Evolutionary conservation across 2,888 invertebrate species (phyloP), one percentile per base, ranked within the genome.

Genomic region (Blera fallax): DNA sequence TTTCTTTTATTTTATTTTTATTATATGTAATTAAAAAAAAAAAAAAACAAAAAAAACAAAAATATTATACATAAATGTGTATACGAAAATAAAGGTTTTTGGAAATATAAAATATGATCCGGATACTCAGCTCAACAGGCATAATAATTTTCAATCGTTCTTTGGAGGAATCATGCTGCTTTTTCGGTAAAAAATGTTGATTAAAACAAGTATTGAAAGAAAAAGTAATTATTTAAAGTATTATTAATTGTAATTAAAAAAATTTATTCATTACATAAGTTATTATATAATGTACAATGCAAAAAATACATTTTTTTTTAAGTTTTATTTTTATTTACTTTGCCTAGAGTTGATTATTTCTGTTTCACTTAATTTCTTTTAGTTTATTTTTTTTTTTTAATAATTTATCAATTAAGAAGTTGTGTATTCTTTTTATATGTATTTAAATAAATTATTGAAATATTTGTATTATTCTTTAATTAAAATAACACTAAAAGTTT

Each of bases 61-160:
- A 85, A 84, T 77, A 79, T 81, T 83, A 87, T 79, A 84, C 87
- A 87, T 77, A 87, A 87, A 87, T 87, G 82, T 87, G 87, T 87
- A 84, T 85, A 87, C 81, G 82, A 90, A 89, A 87, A 82, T 89
- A 89, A 94, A 97, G 97, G 96, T 98, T 92, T 98, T 98, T 94
- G 98, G 98, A 93, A 98, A 97, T 95, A 96, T 98, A 93, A 94
- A 94, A 93, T 95, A 96, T 93, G 95, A 96, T 93, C 95, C 97
- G 92, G 95, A 95, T 91, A 95, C 95, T 91, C 95, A 96, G 92
- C 96, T 98, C 93, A 97, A 96, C 94, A 95, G 97, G 91, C 98
- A 98, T 95, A 98, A 98, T 95, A 98, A 98, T 95, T 98, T 98
- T 95, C 96, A 97, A 93, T 95, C 96, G 92, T 98, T 98, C 94